Base-by-base conservation (phyloP, 2,113 vertebrate genomes). In the Stegostoma tigrinum region DNA sequence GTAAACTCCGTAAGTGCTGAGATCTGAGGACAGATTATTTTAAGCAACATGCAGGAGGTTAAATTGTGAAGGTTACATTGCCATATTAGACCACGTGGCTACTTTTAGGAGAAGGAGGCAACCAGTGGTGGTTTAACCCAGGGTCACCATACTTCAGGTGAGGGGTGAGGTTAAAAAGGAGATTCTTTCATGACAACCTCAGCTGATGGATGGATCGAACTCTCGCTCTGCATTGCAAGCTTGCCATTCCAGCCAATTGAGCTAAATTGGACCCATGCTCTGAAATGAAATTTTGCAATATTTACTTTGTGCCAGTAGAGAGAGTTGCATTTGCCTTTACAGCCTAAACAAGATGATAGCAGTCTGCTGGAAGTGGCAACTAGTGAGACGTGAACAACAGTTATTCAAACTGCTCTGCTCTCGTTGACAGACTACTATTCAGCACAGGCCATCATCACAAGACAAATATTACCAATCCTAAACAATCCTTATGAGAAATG, bases 401-500 rank as follows among this genome's bases (percentile, higher is more conserved):
- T n/a, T 19, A 2, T 66, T 93, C 61, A 67, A 93, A 66, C 61
- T 93, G 89, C 89, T 93, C 61, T 93, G 89, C 34, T 38, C 89
- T 93, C 61, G 14, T 93, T 38, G 89, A 93, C 89, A 64, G n/a
- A n/a, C 34, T 93, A 38, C 17, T n/a, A 93, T 93, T 93, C 61
- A 66, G 89, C 89, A 66, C 61, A 93, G n/a, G 89, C 61, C 61
- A 93, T 93, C 55, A 66, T 93, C 19, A 93, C 89, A 93, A 93
- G 61, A 93, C 89, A 93, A 83, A 45, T 83, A 83, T 83, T 83
- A 45, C n/a, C 68, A 95, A 67, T 93, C 66, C 61, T 67, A 21
- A 66, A 38, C 91, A 67, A 45, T 95, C 68, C 94, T 95, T 52
- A 95, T 95, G 94, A 95, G 94, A 72, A 48, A 95, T 95, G 94